These are phyloP conservation scores for Ictalurus punctatus DNA, from an alignment of 2,113 vertebrate species.

Conservation along the genomic window DNA sequence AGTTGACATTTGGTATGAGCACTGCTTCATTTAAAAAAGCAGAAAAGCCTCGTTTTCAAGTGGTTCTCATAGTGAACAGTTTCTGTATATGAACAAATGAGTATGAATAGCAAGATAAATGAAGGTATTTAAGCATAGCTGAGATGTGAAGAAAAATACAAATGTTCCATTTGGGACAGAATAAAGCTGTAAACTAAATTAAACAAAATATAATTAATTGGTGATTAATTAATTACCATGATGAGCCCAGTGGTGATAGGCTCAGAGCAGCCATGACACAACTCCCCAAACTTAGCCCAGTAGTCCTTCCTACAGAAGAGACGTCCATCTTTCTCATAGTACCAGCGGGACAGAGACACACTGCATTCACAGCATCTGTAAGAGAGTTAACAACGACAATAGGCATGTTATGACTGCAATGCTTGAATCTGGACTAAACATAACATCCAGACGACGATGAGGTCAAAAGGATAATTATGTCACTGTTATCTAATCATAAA, in stretches of 20 bases:
- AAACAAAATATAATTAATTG: not conserved
- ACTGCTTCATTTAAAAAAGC: not conserved
- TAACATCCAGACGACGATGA: not conserved
- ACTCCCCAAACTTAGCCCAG: constrained; percentile 90
- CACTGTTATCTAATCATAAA: not conserved
- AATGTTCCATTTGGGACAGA: not conserved
- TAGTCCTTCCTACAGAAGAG: constrained; percentile 98
- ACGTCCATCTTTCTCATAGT: constrained; percentile 95
- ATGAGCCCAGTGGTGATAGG: constrained; percentile 94
- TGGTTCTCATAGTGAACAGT: not conserved
- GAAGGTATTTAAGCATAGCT: not conserved
- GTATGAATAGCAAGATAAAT: too few species aligned
- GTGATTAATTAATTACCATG: constrained; percentile 79
- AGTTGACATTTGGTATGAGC: not conserved
- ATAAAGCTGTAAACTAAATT: not conserved
- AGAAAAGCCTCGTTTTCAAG: not conserved
- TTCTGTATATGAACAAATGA: not conserved
- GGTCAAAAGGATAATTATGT: constrained; percentile 2
- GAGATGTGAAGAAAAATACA: not conserved
- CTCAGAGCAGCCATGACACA: constrained; percentile 94
- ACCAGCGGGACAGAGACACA: constrained; percentile 90
- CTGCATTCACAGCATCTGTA: constrained; percentile 92
- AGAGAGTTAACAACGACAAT: not conserved
- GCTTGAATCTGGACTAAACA: not conserved
- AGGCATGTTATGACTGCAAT: not conserved